phyloP scores from a whole-genome alignment of 1,140 invertebrate species.

The Radopholus similis region DNA sequence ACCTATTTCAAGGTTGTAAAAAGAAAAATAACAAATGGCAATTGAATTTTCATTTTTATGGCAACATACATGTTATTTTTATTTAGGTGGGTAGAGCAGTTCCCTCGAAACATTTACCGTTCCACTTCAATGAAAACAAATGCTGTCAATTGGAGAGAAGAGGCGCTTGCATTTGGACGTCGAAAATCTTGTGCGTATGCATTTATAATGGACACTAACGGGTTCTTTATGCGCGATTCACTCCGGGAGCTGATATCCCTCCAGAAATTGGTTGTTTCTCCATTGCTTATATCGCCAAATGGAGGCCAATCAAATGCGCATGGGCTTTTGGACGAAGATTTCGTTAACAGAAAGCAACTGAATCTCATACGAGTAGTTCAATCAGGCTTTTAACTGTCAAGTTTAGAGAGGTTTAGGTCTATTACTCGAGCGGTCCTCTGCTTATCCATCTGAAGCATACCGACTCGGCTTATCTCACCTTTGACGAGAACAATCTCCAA shows the following conservation, averaged over 20 bases:
- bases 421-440: conserved; percentile 85
- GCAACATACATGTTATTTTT: conserved; percentile 70
- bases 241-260: conserved; percentile 69
- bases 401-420: conserved; percentile 68
- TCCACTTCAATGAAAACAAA: conserved; percentile 71
- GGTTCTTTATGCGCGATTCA: conserved; percentile 72
- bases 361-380: conserved; percentile 17
- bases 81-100: conserved; percentile 70
- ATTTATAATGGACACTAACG: conserved; percentile 72
- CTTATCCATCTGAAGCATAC: conserved; percentile 72
- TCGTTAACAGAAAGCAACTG: conserved; percentile 9
- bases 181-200: conserved; percentile 78
- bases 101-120: conserved; percentile 69
- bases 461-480: conserved; percentile 72
- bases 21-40: conserved; percentile 8
- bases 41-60: conserved; percentile 54
- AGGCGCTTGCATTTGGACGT: conserved; percentile 72
- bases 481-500: conserved; percentile 68
- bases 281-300: conserved; percentile 32
- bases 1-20: conserved; percentile 4
- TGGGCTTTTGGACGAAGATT: conserved; percentile 19
- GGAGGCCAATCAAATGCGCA: conserved; percentile 31
- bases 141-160: conserved; percentile 74
- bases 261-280: conserved; percentile 64
- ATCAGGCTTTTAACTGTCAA: conserved; percentile 63